Conservation (phyloP, 2,797 vertebrate species). For the Xenentodon cancila region DNA sequence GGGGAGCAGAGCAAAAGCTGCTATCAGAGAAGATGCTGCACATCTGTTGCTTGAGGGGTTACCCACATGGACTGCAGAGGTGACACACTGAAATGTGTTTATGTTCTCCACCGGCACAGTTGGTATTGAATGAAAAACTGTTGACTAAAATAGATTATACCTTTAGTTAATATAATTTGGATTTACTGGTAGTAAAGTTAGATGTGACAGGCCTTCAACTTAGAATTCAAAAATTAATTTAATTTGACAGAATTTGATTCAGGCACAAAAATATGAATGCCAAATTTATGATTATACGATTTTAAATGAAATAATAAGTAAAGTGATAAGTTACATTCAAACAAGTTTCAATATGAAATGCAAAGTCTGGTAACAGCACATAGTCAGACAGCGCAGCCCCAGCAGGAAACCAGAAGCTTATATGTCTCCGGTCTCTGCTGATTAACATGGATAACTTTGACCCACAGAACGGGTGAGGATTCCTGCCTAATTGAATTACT, state of each 20-base stretch:
- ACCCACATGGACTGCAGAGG: background rate
- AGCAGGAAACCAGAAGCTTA: conserved; percentile 81
- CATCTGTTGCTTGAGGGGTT: conserved; percentile 1
- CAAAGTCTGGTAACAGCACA: conserved; percentile 30
- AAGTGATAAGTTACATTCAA: conserved; percentile 27
- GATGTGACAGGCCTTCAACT: too few species aligned
- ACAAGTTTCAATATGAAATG: conserved; percentile 36
- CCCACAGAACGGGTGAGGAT: conserved; percentile 82
- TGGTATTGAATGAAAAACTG: background rate
- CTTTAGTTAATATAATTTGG: too few species aligned
- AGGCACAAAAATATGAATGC: too few species aligned
- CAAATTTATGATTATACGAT: background rate
- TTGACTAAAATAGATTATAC: background rate
- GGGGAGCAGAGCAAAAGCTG: conserved; percentile 3
- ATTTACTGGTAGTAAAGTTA: too few species aligned
- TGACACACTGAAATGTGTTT: background rate
- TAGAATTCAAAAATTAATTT: background rate
- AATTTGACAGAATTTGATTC: too few species aligned
- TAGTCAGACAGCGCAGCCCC: conserved; percentile 68
- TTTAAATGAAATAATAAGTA: background rate
- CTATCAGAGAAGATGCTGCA: conserved; percentile 12
- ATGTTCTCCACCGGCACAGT: background rate
- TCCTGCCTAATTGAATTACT: conserved; percentile 92
- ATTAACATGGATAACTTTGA: conserved; percentile 89
- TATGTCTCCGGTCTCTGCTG: conserved; percentile 79